Percentiles rank a stretch among this genome's conserved stretches.
Conservation (phyloP, 2,797 vertebrate genomes). For the Neopelma chrysocephalum region DNA sequence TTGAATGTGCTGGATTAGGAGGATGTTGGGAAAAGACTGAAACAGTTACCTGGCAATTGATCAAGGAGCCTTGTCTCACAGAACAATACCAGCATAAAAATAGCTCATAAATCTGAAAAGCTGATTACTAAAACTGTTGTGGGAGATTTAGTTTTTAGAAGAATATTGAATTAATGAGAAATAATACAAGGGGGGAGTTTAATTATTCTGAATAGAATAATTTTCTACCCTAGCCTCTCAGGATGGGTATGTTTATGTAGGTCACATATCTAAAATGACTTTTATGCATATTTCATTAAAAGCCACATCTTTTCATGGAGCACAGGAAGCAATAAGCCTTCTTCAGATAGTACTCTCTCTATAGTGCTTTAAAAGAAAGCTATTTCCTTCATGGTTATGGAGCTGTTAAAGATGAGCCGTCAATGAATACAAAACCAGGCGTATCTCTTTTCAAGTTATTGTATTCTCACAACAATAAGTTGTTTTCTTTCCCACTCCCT, state of each 20-base stretch:
- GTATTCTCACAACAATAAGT: not conserved
- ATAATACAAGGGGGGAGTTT: slow-evolving; percentile 11
- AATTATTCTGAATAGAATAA: slow-evolving; percentile 36
- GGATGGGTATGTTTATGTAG: slow-evolving; percentile 21
- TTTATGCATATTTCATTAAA: slow-evolving; percentile 54
- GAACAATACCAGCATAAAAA: slow-evolving; percentile 70
- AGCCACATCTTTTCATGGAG: not conserved
- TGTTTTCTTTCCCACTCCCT: not conserved
- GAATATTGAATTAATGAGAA: slow-evolving; percentile 66
- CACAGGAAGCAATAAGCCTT: not conserved
- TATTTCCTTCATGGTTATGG: slow-evolving; percentile 7
- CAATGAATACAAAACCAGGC: slow-evolving; percentile 13
- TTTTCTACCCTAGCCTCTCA: slow-evolving; percentile 13
- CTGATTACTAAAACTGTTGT: slow-evolving; percentile 33
- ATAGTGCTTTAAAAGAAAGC: not conserved
- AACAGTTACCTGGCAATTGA: slow-evolving; percentile 62
- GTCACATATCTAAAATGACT: slow-evolving; percentile 32
- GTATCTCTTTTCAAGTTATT: not conserved
- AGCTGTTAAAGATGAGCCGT: not conserved
- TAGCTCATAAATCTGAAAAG: slow-evolving; percentile 64
- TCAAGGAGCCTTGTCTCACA: slow-evolving; percentile 62
- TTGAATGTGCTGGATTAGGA: slow-evolving; percentile 47
- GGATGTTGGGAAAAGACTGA: slow-evolving; percentile 31
- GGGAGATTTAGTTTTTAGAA: slow-evolving; percentile 57
- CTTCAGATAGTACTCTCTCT: not conserved